A percentile compares a stretch with the other conserved stretches of the same genome.
Evolutionary conservation across 2,797 vertebrate genomes (phyloP).

Genomic region (Melanotaenia boesemani): DNA sequence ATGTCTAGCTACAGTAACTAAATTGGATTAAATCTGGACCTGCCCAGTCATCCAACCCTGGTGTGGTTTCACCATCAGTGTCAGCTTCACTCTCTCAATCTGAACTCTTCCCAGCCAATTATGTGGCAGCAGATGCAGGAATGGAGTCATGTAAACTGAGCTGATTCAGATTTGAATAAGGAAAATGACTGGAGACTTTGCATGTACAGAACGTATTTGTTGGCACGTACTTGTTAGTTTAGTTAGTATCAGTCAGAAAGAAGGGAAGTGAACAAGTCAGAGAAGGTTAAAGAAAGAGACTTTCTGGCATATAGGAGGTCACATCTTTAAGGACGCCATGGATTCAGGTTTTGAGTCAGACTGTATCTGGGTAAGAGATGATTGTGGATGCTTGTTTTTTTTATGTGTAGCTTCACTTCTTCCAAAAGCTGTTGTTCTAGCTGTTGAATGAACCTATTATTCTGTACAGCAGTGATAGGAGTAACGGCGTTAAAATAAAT

Average conservation of each 20-base stretch:
- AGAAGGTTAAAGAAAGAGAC: conserved; percentile 16
- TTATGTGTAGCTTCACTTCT: background rate
- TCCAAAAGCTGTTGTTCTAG: too few species aligned
- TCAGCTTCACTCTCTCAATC: background rate
- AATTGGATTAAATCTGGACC: background rate
- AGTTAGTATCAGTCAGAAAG: conserved; percentile 4
- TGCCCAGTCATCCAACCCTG: background rate
- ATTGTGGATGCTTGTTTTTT: background rate
- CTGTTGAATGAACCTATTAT: background rate
- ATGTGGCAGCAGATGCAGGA: background rate
- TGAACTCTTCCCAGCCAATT: background rate
- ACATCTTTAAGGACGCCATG: conserved; percentile 35
- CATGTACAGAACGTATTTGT: conserved; percentile 36
- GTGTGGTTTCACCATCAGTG: background rate
- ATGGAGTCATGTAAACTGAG: conserved; percentile 26
- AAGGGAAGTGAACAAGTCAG: conserved; percentile 1
- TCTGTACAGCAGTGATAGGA: too few species aligned
- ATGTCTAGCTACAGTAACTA: background rate
- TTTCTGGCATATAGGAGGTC: background rate
- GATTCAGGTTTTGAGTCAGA: conserved; percentile 37
- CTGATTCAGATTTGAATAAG: conserved; percentile 72
- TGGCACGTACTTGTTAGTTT: conserved; percentile 10
- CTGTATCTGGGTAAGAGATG: conserved; percentile 70
- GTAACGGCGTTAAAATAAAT: too few species aligned
- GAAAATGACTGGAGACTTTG: conserved; percentile 66